These are phyloP conservation scores for Zaprionus lachaisei DNA, from an alignment of 1,140 invertebrate genomes.

Conservation along the genomic window DNA sequence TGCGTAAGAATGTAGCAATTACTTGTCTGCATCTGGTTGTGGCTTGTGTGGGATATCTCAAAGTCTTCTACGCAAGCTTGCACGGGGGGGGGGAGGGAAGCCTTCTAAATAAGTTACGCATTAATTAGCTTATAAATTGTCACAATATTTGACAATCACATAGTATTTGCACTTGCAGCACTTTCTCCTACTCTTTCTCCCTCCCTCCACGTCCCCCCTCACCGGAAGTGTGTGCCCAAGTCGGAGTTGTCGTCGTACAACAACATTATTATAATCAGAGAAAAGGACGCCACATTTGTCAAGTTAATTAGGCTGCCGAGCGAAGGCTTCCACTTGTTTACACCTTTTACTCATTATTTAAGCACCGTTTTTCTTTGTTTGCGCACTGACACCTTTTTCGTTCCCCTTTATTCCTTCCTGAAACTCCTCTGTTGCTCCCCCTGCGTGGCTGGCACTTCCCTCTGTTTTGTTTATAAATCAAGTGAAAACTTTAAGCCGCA, in stretches of 20 bases:
- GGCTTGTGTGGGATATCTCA: neutral
- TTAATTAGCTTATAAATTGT: conserved; percentile 41
- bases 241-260: neutral
- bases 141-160: conserved; percentile 52
- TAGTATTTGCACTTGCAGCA: conserved; percentile 22
- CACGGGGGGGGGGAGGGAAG: neutral
- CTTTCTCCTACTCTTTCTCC: neutral
- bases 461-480: conserved; percentile 30
- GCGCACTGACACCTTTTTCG: conserved; percentile 30
- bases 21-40: no score
- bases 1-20: no score
- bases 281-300: conserved; percentile 62
- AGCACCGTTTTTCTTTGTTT: conserved; percentile 55
- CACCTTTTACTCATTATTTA: conserved; percentile 77
- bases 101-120: neutral
- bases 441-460: no score
- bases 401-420: neutral
- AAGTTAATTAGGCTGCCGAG: conserved; percentile 68
- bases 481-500: conserved; percentile 36
- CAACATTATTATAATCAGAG: conserved; percentile 49
- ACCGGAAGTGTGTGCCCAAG: neutral
- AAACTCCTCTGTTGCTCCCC: neutral
- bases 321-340: conserved; percentile 53
- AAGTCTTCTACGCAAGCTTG: neutral
- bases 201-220: neutral